Conservation (phyloP, 2,797 vertebrate genomes). For the Spizella passerina region DNA sequence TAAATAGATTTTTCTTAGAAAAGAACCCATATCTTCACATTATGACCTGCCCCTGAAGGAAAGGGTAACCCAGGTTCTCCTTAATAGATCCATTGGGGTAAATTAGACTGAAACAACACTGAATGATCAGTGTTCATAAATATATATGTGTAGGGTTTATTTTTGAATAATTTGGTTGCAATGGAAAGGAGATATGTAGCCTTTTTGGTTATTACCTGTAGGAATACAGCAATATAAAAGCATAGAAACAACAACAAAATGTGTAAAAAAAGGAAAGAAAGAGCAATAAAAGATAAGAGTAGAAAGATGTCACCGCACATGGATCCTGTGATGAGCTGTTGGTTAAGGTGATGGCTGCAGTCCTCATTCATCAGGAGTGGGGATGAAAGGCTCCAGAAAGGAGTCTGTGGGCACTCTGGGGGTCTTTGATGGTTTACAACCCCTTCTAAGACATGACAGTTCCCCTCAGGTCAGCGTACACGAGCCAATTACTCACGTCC, state of each 20-base stretch:
- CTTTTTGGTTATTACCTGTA: background rate
- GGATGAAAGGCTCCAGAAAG: background rate
- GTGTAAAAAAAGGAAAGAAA: background rate
- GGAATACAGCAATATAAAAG: background rate
- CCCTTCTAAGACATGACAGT: background rate
- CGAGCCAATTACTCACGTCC: background rate
- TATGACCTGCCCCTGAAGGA: background rate
- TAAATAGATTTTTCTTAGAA: background rate
- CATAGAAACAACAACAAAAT: background rate
- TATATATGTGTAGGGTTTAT: background rate
- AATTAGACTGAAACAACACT: background rate
- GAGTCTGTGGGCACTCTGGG: background rate
- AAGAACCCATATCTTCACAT: background rate
- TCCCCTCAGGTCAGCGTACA: accelerated
- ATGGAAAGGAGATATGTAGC: background rate
- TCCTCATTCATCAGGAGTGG: background rate
- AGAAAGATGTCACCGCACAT: background rate
- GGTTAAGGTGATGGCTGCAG: background rate
- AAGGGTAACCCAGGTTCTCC: background rate
- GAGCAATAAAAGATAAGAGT: background rate
- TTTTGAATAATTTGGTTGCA: background rate
- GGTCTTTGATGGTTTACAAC: background rate
- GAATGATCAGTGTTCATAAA: background rate
- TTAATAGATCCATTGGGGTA: background rate
- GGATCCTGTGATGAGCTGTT: background rate